phyloP scores from a whole-genome alignment of 2,888 invertebrate genomes.

The Cyrtodaria siliqua region DNA sequence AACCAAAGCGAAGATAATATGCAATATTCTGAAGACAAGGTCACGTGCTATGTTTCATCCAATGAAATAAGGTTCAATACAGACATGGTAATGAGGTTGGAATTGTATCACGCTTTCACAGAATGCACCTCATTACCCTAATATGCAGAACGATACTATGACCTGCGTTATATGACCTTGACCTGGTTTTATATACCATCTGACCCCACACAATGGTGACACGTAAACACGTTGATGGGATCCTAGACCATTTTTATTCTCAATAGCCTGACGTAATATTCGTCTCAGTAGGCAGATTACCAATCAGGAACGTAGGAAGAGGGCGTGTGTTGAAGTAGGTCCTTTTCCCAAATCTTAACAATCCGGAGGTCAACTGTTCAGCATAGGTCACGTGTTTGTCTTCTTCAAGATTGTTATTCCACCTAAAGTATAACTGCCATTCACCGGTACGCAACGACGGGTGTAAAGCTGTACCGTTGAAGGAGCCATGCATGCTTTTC shows the following conservation, averaged over 20 bases:
- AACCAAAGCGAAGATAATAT: too few species aligned
- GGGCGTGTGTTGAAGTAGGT: slow-evolving; percentile 71
- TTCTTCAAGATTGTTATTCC: slow-evolving; percentile 18
- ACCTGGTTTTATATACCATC: too few species aligned
- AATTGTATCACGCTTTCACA: too few species aligned
- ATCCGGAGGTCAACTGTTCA: slow-evolving; percentile 20
- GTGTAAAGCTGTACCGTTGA: slow-evolving; percentile 34
- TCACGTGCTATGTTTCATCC: too few species aligned
- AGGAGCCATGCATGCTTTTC: slow-evolving; percentile 12
- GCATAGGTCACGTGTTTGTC: slow-evolving; percentile 12
- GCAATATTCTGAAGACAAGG: too few species aligned
- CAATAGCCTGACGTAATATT: slow-evolving; percentile 62
- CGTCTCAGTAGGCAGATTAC: slow-evolving; percentile 72
- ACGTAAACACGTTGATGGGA: slow-evolving; percentile 66
- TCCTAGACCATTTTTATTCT: slow-evolving; percentile 66
- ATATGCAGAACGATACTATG: too few species aligned
- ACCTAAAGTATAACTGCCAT: slow-evolving; percentile 42
- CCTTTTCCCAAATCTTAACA: slow-evolving; percentile 59
- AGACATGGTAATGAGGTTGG: too few species aligned
- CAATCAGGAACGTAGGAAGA: slow-evolving; percentile 65
- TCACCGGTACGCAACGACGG: slow-evolving; percentile 45
- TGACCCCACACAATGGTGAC: slow-evolving; percentile 73
- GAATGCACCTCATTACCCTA: too few species aligned
- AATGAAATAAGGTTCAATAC: too few species aligned
- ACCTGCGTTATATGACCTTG: too few species aligned